Evolutionary conservation across 2,888 invertebrate species (phyloP).

Genomic region (Campaea margaritaria): DNA sequence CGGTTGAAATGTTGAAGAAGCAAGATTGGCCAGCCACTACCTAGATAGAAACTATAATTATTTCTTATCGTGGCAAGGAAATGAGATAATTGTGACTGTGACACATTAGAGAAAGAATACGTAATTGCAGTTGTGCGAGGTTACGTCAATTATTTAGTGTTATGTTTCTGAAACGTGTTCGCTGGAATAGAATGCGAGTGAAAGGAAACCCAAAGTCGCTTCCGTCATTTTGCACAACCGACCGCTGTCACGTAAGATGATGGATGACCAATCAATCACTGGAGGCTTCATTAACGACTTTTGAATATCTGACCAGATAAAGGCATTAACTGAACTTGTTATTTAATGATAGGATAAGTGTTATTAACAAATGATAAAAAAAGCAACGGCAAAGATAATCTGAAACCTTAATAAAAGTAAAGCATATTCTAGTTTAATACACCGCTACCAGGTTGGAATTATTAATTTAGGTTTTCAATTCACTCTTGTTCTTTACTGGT

Average conservation of each 20-base stretch:
- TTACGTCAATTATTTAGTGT: slow-evolving; percentile 45
- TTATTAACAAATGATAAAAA: no score
- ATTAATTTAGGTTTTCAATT: no score
- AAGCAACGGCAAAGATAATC: no score
- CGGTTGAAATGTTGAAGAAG: not conserved
- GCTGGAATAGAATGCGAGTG: slow-evolving; percentile 50
- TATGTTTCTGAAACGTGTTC: slow-evolving; percentile 53
- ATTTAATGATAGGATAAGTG: no score
- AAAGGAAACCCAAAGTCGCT: slow-evolving; percentile 59
- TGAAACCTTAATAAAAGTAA: no score
- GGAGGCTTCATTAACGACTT: slow-evolving; percentile 17
- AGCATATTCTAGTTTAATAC: no score
- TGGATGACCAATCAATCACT: slow-evolving; percentile 41
- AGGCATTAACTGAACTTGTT: no score
- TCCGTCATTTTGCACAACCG: slow-evolving; percentile 67
- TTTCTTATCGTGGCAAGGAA: not conserved
- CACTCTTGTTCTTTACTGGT: no score
- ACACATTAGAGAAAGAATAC: slow-evolving; percentile 13
- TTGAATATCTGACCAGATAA: no score
- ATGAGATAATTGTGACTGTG: not conserved
- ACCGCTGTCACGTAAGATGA: slow-evolving; percentile 56
- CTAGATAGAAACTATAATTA: no score
- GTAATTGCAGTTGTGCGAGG: slow-evolving; percentile 33
- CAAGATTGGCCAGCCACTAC: not conserved
- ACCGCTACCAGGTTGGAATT: no score